Base-by-base conservation (phyloP, 1,140 invertebrate genomes). In the Drosophila orosa region DNA sequence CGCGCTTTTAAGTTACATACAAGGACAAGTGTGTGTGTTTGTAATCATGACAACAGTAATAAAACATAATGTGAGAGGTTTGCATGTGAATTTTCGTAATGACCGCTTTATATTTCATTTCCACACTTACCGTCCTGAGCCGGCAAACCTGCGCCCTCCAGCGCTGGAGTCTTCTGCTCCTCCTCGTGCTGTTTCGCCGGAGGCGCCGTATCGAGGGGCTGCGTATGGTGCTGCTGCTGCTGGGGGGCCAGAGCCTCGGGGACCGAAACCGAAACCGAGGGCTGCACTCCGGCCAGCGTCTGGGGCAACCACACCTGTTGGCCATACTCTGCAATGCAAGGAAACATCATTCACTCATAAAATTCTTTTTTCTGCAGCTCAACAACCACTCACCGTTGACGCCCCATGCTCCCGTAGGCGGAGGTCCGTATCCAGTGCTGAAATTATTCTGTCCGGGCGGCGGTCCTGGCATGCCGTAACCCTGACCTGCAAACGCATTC, bases 61-160 rank as follows among this genome's bases (percentile, higher is more conserved):
- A 86, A 83, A 86, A 86, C 85, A 86, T 87, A 86, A 86, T 83
- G 76, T 86, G 83, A 86, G 77, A 89, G 85, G 84, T 89, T 89
- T 89, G 80, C 67, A 86, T 87, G 83, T 86, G 84, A 86, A 86
- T 86, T 79, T 78, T 86, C 57, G 72, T 79, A 73, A 68, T 54
- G 63, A 67, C 42, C 52, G 79, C 74, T 61, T 17, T 33, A 56
- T 62, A 79, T 48, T 86, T 83, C 84, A 87, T 86, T 83, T 83
- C 63, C 76, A 79, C 83, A 86, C 83, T 86, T 89, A 86, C 83
- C 83, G 40, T 86, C 83, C 63, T 79, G 79, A 48, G 62, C 71
- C 31, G 83, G 79, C 83, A 86, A 83, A 86, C 83, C 84, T 83
- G 84, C 75, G 62, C 83, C 40, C 8, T 87, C 84, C 19, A 78